Evolutionary conservation across 2,888 invertebrate species (phyloP).

Genomic region (Morpho achilles): DNA sequence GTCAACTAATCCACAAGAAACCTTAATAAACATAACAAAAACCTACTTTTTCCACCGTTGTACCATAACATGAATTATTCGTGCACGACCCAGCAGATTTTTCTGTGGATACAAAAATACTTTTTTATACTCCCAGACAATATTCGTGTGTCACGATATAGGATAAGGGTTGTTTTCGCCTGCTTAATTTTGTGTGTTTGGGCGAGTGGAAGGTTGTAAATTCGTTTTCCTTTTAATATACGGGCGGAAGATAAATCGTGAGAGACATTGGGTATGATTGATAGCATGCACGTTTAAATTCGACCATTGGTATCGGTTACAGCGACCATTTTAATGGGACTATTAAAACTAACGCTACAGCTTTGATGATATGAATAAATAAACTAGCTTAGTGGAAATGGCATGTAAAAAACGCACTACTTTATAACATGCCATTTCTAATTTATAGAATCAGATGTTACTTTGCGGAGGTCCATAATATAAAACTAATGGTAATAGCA

Average conservation of each 20-base stretch:
- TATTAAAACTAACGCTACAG: background rate
- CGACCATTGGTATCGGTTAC: conserved; percentile 33
- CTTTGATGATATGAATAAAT: too few relatives aligned
- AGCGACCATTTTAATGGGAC: conserved; percentile 12
- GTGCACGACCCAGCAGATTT: conserved; percentile 26
- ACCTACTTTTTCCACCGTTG: conserved; percentile 26
- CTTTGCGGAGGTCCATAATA: too few relatives aligned
- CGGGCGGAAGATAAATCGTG: conserved; percentile 64
- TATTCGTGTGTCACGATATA: conserved; percentile 13
- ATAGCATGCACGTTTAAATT: conserved; percentile 54
- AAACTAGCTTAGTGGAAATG: too few relatives aligned
- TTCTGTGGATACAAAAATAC: conserved; percentile 17
- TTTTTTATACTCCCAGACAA: conserved; percentile 17
- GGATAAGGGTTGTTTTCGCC: conserved; percentile 18
- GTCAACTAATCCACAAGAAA: conserved; percentile 28
- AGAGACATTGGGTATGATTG: conserved; percentile 68
- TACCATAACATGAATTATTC: conserved; percentile 32
- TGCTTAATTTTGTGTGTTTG: conserved; percentile 8
- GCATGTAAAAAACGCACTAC: too few relatives aligned
- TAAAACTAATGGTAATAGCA: too few relatives aligned
- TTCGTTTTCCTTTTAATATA: conserved; percentile 62
- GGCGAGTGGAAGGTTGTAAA: conserved; percentile 24
- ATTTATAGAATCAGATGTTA: too few relatives aligned
- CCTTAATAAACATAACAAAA: conserved; percentile 30
- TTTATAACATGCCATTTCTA: too few relatives aligned